These are phyloP conservation scores for Notiomystis cincta DNA, from an alignment of 2,113 vertebrate genomes.

Conservation along the genomic window DNA sequence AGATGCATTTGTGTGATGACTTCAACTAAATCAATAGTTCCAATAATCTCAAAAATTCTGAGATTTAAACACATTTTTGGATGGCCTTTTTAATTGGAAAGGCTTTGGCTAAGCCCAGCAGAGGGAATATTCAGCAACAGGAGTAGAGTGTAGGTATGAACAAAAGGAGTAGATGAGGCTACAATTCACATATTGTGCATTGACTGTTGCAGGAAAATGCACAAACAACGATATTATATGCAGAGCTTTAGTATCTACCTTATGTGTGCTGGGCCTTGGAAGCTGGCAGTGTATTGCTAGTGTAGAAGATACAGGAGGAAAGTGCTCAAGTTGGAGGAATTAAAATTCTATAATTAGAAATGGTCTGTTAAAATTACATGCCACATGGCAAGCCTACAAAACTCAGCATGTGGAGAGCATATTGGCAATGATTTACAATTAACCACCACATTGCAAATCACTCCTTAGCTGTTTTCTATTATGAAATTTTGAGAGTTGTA, in stretches of 20 bases:
- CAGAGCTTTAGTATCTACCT: not conserved
- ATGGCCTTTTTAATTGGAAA: not conserved
- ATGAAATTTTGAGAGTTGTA: conserved; percentile 43
- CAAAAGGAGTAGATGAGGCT: not conserved
- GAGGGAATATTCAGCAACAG: not conserved
- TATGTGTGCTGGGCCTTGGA: not conserved
- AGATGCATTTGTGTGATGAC: not conserved
- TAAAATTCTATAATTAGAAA: conserved; percentile 15
- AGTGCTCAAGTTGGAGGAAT: not conserved
- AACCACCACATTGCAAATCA: conserved; percentile 27
- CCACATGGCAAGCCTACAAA: not conserved
- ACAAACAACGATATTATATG: not conserved
- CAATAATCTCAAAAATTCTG: not conserved
- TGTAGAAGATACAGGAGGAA: not conserved
- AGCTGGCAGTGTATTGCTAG: not conserved
- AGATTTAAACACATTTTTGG: not conserved
- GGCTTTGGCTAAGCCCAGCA: not conserved
- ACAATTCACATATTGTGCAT: not conserved
- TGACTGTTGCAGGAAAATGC: not conserved
- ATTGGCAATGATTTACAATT: conserved; percentile 39
- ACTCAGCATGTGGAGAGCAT: not conserved
- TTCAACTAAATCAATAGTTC: not conserved
- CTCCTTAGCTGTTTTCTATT: conserved; percentile 27
- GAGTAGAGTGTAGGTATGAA: not conserved
- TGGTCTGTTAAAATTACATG: conserved; percentile 1